These are phyloP conservation scores for Anthonomus grandis DNA, from an alignment of 1,140 invertebrate genomes.

Conservation along the genomic window DNA sequence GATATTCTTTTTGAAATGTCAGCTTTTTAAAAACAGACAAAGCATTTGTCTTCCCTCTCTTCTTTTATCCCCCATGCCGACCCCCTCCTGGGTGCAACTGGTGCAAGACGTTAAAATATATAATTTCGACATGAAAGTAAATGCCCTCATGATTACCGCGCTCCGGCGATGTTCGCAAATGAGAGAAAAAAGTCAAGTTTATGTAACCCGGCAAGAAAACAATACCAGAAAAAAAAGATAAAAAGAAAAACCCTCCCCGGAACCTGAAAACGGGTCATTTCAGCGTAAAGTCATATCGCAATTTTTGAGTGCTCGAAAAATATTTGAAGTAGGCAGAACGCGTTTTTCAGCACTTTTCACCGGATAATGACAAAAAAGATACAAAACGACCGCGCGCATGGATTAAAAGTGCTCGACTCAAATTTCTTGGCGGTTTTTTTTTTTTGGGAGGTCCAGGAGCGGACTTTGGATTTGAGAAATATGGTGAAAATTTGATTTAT, in stretches of 20 bases:
- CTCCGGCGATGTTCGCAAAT: no score
- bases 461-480: background rate
- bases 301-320: slow-evolving; percentile 28
- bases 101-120: no score
- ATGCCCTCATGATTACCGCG: no score
- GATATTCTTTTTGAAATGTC: no score
- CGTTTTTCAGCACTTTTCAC: slow-evolving; percentile 26
- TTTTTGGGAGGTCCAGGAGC: slow-evolving; percentile 6
- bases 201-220: no score
- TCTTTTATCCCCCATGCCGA: no score
- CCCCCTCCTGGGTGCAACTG: no score
- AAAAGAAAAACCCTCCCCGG: slow-evolving; percentile 8
- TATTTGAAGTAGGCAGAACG: slow-evolving; percentile 27
- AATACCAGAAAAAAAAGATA: slow-evolving; percentile 1
- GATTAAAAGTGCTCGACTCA: slow-evolving; percentile 17
- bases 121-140: no score
- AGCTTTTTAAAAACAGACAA: no score
- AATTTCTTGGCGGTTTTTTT: slow-evolving; percentile 16
- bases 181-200: background rate
- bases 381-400: slow-evolving; percentile 24
- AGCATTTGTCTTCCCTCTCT: no score
- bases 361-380: slow-evolving; percentile 30
- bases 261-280: slow-evolving; percentile 19
- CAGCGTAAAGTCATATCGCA: slow-evolving; percentile 23
- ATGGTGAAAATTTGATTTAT: background rate